A percentile compares a stretch with the other conserved stretches of the same genome.
phyloP scores from a whole-genome alignment of 2,888 invertebrate genomes.

The Parascotia fuliginaria region DNA sequence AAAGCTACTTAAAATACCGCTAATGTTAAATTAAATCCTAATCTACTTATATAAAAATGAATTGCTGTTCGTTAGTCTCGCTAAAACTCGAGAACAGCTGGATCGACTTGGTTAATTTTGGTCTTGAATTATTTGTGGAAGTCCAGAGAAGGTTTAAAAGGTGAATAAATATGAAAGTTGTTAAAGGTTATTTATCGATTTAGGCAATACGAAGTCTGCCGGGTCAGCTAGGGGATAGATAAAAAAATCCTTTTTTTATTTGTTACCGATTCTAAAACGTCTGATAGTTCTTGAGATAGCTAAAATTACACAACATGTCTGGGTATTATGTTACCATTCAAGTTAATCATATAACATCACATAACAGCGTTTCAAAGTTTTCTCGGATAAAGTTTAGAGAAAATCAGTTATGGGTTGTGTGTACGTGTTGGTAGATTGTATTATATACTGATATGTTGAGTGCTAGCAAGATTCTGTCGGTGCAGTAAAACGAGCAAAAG shows the following conservation, averaged over 20 bases:
- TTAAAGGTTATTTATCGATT: too few relatives aligned
- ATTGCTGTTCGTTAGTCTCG: too few relatives aligned
- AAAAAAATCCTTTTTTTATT: slow-evolving; percentile 11
- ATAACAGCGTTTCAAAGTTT: not conserved
- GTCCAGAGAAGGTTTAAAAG: too few relatives aligned
- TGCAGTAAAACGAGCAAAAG: slow-evolving; percentile 77
- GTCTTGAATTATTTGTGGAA: too few relatives aligned
- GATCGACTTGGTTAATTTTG: too few relatives aligned
- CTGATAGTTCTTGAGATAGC: slow-evolving; percentile 20
- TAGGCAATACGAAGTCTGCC: too few relatives aligned
- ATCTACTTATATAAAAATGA: too few relatives aligned
- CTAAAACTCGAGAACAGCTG: too few relatives aligned
- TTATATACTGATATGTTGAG: slow-evolving; percentile 8
- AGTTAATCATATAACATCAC: too few relatives aligned
- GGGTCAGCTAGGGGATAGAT: not conserved
- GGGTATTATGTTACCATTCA: slow-evolving; percentile 18
- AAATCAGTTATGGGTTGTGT: not conserved
- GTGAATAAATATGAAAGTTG: too few relatives aligned
- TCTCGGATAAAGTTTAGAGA: not conserved
- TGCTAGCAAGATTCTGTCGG: slow-evolving; percentile 42
- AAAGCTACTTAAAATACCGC: not conserved
- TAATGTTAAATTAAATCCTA: not conserved
- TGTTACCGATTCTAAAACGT: slow-evolving; percentile 22
- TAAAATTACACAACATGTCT: slow-evolving; percentile 12
- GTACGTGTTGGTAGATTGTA: not conserved